Evolutionary conservation across 2,888 invertebrate genomes (phyloP), one percentile per base, ranked within the genome.

Genomic region (Nesidiocoris tenuis): DNA sequence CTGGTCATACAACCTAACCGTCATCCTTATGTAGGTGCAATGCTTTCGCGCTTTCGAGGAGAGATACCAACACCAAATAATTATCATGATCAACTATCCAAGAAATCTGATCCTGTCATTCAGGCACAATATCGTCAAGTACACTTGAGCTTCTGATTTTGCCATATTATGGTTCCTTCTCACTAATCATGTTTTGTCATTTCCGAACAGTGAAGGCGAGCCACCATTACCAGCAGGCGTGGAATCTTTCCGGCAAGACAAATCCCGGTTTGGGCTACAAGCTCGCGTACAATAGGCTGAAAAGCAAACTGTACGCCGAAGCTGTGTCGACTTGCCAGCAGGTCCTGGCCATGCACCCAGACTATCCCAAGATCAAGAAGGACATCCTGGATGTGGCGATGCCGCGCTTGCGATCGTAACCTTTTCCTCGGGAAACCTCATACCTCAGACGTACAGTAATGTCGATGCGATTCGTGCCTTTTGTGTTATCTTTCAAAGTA

Each of bases 311-410:
- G 64, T 91, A 91, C 83, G 94, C 96, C 0, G 95, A 96, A 81
- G 96, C 98, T 18, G 95, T 98, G 77, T 94, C 96, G 80, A 90
- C 93, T 0, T 94, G 95, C 79, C 91, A 95, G 79, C 89, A 93
- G 81, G 92, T 97, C 9, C 84, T 96, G 57, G 89, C 88, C 80
- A 85, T 88, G 23, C 92, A 91, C 83, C 94, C 96, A 0, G 94
- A 95, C 79, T 97, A 96, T 84, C 92, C 95, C 0, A 92, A 94
- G 81, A 92, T 98, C 65, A 90, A 89, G 79, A 96, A 95, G 83
- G 98, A 98, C 80, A 93, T 98, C 80, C 86, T 98, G 79, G 97
- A 98, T 80, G 98, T 98, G 82, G 91, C 92, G 39, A 88, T 92
- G 79, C 88, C 87, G 81, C 91, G 91, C 85, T 86, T 94, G 80